Percentiles rank a stretch among this genome's conserved stretches.
These are phyloP conservation scores for Danio tinwini DNA, from an alignment of 2,797 vertebrate genomes.

Conservation along the genomic window DNA sequence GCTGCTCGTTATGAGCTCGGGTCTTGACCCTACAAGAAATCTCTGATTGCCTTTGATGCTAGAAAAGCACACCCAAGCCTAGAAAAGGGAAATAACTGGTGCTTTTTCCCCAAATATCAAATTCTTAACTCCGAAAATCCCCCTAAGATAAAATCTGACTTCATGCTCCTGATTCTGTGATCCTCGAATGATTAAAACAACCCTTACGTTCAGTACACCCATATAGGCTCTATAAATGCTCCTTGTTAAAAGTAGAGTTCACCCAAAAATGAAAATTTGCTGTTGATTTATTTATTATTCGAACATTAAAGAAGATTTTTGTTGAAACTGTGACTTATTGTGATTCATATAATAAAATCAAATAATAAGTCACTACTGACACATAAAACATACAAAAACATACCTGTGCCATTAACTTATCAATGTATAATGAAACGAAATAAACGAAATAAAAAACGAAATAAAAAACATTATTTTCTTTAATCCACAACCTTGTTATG, in stretches of 20 bases:
- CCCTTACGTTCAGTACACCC: background rate
- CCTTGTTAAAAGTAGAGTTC: background rate
- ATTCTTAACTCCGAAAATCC: conserved; percentile 4
- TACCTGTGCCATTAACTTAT: too few relatives aligned
- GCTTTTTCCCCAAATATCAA: background rate
- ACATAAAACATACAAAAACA: too few relatives aligned
- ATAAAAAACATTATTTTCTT: too few relatives aligned
- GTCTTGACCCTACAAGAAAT: conserved; percentile 1
- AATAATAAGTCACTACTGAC: too few relatives aligned
- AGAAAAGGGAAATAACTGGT: background rate
- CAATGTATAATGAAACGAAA: too few relatives aligned
- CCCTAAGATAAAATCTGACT: background rate
- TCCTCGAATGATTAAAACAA: background rate
- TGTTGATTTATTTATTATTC: too few relatives aligned
- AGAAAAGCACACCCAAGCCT: background rate
- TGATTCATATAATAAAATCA: too few relatives aligned
- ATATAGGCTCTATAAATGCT: background rate
- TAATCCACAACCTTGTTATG: too few relatives aligned
- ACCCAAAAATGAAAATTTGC: too few relatives aligned
- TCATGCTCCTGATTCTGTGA: conserved; percentile 9
- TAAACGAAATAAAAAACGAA: too few relatives aligned
- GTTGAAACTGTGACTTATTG: background rate
- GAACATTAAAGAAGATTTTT: conserved; percentile 5
- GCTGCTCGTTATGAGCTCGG: background rate
- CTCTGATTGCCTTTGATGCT: background rate